A percentile compares a stretch with the other conserved stretches of the same genome.
phyloP scores from a whole-genome alignment of 2,113 vertebrate genomes.

The Cyprinodon variegatus region DNA sequence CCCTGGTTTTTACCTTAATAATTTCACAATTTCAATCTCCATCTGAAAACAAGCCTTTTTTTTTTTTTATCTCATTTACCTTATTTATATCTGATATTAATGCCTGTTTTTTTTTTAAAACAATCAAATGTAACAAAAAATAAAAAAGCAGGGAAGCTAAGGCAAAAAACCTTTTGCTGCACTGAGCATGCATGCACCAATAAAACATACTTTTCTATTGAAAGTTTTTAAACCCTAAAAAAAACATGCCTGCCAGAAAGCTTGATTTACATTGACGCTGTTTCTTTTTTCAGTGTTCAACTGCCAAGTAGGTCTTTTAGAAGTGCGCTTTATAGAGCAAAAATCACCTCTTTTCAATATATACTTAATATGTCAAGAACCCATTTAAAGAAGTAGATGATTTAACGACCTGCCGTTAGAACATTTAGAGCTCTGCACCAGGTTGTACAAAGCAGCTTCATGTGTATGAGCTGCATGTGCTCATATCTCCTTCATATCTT shows the following conservation, averaged over 20 bases:
- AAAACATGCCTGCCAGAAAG: conserved; percentile 12
- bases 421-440: neutral
- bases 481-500: neutral
- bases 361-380: conserved; percentile 32
- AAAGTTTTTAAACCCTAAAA: conserved; percentile 4
- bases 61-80: neutral
- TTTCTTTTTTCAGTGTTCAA: conserved; percentile 30
- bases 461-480: neutral
- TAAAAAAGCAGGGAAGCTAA: neutral
- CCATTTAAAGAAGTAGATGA: conserved; percentile 22
- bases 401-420: conserved; percentile 13
- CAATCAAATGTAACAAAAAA: neutral
- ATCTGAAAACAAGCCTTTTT: neutral
- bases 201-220: neutral
- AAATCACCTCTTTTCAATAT: neutral
- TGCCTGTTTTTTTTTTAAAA: neutral
- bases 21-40: neutral
- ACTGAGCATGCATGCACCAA: neutral
- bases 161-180: neutral
- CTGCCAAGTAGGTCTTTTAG: conserved; percentile 34
- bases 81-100: neutral
- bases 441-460: neutral
- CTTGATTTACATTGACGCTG: conserved; percentile 12
- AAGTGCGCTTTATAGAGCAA: conserved; percentile 16
- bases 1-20: neutral